Percentiles rank a stretch among this genome's conserved stretches.
Conservation (phyloP, 1,140 invertebrate genomes). For the Drosophila nigromelanica region DNA sequence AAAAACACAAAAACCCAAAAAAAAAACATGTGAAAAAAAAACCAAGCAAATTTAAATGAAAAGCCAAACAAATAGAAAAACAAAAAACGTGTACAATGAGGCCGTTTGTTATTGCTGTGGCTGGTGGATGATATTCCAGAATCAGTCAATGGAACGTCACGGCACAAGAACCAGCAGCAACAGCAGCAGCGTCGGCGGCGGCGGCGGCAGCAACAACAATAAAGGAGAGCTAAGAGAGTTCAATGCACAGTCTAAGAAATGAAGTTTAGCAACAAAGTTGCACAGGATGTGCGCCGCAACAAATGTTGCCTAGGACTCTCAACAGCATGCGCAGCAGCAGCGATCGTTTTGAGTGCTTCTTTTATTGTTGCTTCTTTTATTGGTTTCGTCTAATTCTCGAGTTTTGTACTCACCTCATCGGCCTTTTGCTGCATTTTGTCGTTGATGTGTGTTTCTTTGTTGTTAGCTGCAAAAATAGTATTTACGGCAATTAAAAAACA, state of each 20-base stretch:
- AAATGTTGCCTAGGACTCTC: conserved; percentile 12
- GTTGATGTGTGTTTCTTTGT: conserved; percentile 2
- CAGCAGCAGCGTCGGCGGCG: conserved; percentile 14
- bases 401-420: conserved; percentile 66
- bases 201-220: conserved; percentile 17
- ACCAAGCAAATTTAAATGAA: conserved; percentile 67
- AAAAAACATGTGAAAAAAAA: conserved; percentile 32
- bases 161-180: conserved; percentile 54
- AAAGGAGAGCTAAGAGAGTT: conserved; percentile 18
- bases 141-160: conserved; percentile 79
- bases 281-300: conserved; percentile 4
- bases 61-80: conserved; percentile 48
- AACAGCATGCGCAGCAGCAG: neutral
- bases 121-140: conserved; percentile 56
- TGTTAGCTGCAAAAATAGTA: conserved; percentile 36
- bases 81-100: conserved; percentile 59
- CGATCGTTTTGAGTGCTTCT: conserved; percentile 1
- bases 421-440: conserved; percentile 70
- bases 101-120: conserved; percentile 44
- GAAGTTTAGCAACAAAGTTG: conserved; percentile 28
- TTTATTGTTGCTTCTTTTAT: neutral
- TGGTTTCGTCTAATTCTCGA: neutral
- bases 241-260: conserved; percentile 32
- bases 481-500: conserved; percentile 44
- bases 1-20: conserved; percentile 29